These are phyloP conservation scores for Desmophyllum pertusum DNA, from an alignment of 92 coral and sea anemone species.

Conservation along the genomic window DNA sequence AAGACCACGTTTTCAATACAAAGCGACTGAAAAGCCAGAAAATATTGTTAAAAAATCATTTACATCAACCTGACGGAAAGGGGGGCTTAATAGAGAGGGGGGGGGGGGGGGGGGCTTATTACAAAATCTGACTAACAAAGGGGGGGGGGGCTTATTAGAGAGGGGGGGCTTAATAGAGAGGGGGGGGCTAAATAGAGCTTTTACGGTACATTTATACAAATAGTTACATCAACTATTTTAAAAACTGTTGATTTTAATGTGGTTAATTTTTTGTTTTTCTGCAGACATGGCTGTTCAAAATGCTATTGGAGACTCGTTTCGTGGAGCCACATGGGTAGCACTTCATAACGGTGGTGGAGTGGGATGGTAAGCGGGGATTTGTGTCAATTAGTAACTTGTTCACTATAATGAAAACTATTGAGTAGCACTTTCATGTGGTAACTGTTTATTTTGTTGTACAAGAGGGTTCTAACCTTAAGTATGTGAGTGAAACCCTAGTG, in stretches of 20 bases:
- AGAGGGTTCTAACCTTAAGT: background rate
- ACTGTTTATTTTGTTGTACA: background rate
- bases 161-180: too few species aligned
- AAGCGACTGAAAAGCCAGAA: too few species aligned
- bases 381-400: background rate
- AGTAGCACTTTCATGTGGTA: background rate
- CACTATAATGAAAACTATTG: background rate
- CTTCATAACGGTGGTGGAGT: conserved; percentile 98
- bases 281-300: conserved; percentile 99
- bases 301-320: conserved; percentile 92
- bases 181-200: too few species aligned
- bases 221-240: background rate
- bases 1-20: too few species aligned
- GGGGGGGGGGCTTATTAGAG: too few species aligned
- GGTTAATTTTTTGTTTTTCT: background rate
- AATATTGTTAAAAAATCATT: too few species aligned
- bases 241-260: background rate
- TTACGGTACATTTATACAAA: too few species aligned
- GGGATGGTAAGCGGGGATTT: conserved; percentile 78
- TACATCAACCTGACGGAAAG: too few species aligned
- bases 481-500: too few species aligned
- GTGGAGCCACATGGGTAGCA: conserved; percentile 99
- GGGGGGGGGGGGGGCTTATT: too few species aligned
- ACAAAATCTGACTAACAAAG: too few species aligned
- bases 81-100: too few species aligned